Base-by-base conservation (phyloP, 2,797 vertebrate genomes). In the Pelodytes ibericus region DNA sequence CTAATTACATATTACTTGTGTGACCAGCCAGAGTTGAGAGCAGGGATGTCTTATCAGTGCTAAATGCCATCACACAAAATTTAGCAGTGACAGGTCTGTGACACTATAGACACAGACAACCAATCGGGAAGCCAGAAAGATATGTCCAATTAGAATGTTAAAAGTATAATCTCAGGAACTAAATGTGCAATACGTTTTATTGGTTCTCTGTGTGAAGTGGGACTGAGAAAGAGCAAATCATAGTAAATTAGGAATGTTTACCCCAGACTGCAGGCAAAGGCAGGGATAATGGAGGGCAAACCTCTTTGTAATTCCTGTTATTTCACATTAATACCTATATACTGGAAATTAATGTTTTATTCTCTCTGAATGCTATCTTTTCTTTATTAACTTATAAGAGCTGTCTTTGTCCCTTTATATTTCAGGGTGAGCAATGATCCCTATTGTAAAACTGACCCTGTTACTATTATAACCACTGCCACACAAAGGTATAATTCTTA, bases 291-390 rank as follows among this genome's bases (percentile, higher is more conserved):
- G 33, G 13, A 44, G 84, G 84, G 84, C 88, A 84, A 87, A 80
- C 66, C 87, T 82, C 85, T 82, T 86, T 85, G 1, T 88, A 87
- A 87, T 83, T 87, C 70, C 84, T 82, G 85, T 86, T 88, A 83
- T 83, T 88, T 90, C 89, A 90, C 88, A 84, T 80, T 88, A 89
- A 90, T 88, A 90, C 85, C 86, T 87, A 85, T 87, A 87, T 85
- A 3, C 53, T 47, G 76, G 80, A 86, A 85, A 87, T 87, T 87
- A 86, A 88, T 87, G 88, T 79, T 88, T 87, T 84, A 86, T 87
- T 87, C 81, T n/a, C 24, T 84, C 80, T 76, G 77, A 87, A 84
- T 80, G 65, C 86, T 82, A 86, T 85, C 78, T 83, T 83, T 80
- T 80, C 81, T 88, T 91, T 85, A 88, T 88, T 85, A 85, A 85